A percentile compares a stretch with the other conserved stretches of the same genome.
Conservation (phyloP, 2,888 invertebrate genomes). For the Diplolepis rosae region DNA sequence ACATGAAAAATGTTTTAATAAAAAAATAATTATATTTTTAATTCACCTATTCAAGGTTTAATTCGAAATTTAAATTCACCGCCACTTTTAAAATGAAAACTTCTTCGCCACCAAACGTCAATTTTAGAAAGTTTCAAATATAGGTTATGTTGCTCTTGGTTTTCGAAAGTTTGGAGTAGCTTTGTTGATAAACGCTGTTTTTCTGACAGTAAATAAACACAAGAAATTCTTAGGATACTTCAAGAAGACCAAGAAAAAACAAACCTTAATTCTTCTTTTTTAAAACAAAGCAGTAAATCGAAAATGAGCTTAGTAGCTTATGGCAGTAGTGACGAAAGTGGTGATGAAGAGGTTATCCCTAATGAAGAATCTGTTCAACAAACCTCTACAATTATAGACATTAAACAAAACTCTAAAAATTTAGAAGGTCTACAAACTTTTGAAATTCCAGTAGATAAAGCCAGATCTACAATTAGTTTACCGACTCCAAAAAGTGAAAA, state of each 20-base stretch:
- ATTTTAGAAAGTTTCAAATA: not conserved
- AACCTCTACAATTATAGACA: not conserved
- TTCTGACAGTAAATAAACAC: not conserved
- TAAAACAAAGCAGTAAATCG: not conserved
- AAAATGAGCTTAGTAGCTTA: conserved; percentile 70
- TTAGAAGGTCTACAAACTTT: not conserved
- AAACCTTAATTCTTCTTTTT: not conserved
- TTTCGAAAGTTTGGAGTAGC: not conserved
- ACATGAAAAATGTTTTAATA: no score
- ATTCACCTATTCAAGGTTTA: no score
- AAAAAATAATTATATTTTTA: not conserved
- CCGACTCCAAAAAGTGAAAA: conserved; percentile 31
- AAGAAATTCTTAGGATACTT: not conserved
- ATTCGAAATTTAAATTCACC: not conserved
- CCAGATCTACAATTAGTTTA: conserved; percentile 29
- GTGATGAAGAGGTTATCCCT: conserved; percentile 59
- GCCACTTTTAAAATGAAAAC: not conserved
- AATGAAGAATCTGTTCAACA: conserved; percentile 33
- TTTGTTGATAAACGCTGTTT: not conserved
- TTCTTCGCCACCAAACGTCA: not conserved
- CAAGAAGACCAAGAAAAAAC: not conserved
- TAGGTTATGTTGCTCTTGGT: conserved; percentile 14
- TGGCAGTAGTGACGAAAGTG: conserved; percentile 67
- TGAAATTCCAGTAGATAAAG: not conserved
- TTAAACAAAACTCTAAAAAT: not conserved